Evolutionary conservation across 2,888 invertebrate species (phyloP).

Genomic region (Eristalis tenax): DNA sequence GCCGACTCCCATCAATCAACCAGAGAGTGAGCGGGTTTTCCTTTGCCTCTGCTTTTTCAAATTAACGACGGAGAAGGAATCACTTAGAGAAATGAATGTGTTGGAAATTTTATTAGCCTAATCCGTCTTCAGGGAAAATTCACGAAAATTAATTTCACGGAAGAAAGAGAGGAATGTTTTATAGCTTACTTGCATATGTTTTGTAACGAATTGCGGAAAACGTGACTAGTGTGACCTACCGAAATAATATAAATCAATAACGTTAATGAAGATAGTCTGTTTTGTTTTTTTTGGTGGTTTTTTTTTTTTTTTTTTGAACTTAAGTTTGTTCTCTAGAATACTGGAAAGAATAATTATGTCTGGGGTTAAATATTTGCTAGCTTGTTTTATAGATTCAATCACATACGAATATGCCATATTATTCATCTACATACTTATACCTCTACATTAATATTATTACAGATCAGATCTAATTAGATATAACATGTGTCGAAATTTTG

Average conservation of each 20-base stretch:
- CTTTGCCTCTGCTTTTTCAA: constrained; percentile 61
- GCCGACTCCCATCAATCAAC: constrained; percentile 68
- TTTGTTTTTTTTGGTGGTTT: constrained; percentile 26
- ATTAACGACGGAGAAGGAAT: constrained; percentile 60
- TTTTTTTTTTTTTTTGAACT: background rate
- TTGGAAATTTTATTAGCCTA: constrained; percentile 67
- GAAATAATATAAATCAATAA: constrained; percentile 60
- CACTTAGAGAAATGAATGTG: constrained; percentile 70
- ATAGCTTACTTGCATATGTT: constrained; percentile 61
- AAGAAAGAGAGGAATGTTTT: constrained; percentile 52
- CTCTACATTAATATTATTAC: too few species aligned
- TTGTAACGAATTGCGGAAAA: constrained; percentile 49
- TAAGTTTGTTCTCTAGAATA: background rate
- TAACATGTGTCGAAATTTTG: too few species aligned
- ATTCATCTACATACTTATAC: too few species aligned
- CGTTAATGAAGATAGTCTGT: constrained; percentile 56
- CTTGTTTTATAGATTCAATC: background rate
- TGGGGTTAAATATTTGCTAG: background rate
- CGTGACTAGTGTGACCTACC: constrained; percentile 58
- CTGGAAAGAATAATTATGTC: background rate
- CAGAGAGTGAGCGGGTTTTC: constrained; percentile 57
- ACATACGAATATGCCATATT: background rate
- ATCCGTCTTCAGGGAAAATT: constrained; percentile 64
- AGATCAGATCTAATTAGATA: too few species aligned
- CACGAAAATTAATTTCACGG: constrained; percentile 62